Evolutionary conservation across 2,888 invertebrate genomes (phyloP).

Genomic region (Diarsia rubi): DNA sequence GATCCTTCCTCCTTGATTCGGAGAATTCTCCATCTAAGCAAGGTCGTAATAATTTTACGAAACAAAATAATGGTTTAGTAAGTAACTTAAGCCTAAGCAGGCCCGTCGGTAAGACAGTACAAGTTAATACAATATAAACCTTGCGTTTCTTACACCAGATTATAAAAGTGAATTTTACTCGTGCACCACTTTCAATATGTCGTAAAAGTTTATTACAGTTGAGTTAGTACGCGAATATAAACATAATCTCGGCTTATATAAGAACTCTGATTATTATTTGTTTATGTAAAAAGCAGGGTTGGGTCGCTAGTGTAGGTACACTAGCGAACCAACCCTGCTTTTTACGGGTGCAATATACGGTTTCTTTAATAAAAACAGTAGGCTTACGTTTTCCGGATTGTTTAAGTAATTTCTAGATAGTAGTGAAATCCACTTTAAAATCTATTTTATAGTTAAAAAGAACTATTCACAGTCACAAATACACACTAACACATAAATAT

Average conservation of each 20-base stretch:
- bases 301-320: too few relatives aligned
- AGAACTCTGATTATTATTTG: conserved; percentile 48
- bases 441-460: neutral
- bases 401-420: neutral
- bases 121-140: neutral
- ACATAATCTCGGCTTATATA: conserved; percentile 55
- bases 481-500: neutral
- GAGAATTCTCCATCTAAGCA: neutral
- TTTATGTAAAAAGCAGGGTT: too few relatives aligned
- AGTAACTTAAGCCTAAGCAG: too few relatives aligned
- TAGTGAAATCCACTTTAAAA: neutral
- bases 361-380: neutral
- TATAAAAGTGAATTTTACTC: neutral
- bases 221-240: conserved; percentile 58
- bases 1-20: neutral
- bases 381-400: neutral
- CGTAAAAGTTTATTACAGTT: conserved; percentile 72
- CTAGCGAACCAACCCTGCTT: neutral
- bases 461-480: neutral
- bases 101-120: too few relatives aligned
- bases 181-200: conserved; percentile 65
- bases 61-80: too few relatives aligned
- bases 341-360: too few relatives aligned
- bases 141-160: neutral
- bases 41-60: neutral